Evolutionary conservation across 2,113 vertebrate species (phyloP).

Genomic region (Montifringilla adamsi): DNA sequence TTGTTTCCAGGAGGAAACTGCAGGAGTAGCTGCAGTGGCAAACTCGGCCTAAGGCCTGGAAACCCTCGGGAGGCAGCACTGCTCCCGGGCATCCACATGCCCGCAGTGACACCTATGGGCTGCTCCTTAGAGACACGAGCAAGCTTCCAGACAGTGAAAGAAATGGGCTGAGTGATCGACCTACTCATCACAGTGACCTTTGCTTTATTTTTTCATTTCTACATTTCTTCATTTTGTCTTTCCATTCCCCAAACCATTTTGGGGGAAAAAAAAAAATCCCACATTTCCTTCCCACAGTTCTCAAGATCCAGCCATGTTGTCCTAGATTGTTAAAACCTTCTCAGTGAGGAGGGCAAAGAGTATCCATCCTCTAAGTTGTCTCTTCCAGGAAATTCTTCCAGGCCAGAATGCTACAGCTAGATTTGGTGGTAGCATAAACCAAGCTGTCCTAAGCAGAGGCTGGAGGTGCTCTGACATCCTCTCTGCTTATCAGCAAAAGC

Average conservation of each 20-base stretch:
- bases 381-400: not conserved
- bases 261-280: not conserved
- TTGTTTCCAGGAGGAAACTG: not conserved
- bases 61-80: not conserved
- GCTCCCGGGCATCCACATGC: not conserved
- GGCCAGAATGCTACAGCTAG: not conserved
- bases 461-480: not conserved
- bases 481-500: not conserved
- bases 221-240: not conserved
- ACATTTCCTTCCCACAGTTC: not conserved
- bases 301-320: not conserved
- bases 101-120: not conserved
- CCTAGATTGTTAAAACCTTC: not conserved
- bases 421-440: not conserved
- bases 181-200: rapidly evolving
- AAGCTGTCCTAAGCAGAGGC: not conserved
- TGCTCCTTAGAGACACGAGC: not conserved
- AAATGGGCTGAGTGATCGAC: not conserved
- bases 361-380: not conserved
- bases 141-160: not conserved
- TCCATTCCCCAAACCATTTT: not conserved
- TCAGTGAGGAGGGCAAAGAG: not conserved
- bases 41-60: not conserved
- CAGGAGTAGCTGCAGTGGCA: not conserved
- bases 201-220: not conserved